Conservation (phyloP, 2,113 vertebrate genomes). For the Camelus dromedarius region DNA sequence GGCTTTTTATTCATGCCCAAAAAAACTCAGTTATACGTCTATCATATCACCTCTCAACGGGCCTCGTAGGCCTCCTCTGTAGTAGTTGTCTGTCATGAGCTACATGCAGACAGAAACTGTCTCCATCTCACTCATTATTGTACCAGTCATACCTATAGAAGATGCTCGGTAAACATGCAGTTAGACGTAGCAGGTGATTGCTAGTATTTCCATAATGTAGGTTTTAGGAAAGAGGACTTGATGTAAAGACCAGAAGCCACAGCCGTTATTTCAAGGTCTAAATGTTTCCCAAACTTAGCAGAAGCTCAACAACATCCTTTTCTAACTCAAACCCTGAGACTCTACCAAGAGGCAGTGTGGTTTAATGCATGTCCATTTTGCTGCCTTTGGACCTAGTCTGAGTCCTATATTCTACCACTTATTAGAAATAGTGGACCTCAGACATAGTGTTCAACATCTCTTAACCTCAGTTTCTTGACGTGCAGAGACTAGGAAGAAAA, state of each 20-base stretch:
- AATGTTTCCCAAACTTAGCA: neutral
- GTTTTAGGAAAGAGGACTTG: neutral
- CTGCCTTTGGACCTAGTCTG: neutral
- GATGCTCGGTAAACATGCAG: neutral
- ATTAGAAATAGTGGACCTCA: no score
- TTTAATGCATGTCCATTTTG: neutral
- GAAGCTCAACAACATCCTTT: neutral
- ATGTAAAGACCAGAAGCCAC: neutral
- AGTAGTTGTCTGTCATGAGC: neutral
- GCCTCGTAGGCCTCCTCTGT: neutral
- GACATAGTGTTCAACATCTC: neutral
- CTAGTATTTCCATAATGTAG: neutral
- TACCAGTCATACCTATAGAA: neutral
- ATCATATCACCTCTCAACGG: accelerated
- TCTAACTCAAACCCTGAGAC: neutral
- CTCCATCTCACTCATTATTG: neutral
- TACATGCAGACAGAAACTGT: neutral
- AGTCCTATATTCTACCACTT: neutral
- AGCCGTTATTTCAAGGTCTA: neutral
- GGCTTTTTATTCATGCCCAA: neutral
- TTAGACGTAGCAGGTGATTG: neutral
- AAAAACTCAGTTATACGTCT: neutral
- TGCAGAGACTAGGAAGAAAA: neutral
- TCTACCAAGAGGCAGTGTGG: neutral
- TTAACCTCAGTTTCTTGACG: neutral